phyloP scores from a whole-genome alignment of 1,140 invertebrate genomes.

The Heliconius hewitsoni region DNA sequence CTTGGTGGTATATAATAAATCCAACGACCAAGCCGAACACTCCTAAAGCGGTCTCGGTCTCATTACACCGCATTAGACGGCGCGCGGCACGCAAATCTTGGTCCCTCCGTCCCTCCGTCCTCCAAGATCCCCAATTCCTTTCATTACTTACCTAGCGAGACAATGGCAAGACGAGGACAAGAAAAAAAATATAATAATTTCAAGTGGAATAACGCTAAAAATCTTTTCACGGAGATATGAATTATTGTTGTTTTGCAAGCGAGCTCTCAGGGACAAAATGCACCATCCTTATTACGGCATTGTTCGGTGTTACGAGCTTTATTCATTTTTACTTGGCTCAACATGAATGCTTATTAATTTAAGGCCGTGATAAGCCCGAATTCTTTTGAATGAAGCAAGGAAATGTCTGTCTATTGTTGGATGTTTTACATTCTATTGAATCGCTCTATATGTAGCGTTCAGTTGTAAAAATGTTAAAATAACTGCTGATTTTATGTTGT shows the following conservation, averaged over 20 bases:
- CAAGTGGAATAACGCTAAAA: slow-evolving; percentile 81
- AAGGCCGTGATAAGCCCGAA: slow-evolving; percentile 79
- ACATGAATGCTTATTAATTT: slow-evolving; percentile 81
- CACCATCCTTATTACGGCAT: slow-evolving; percentile 78
- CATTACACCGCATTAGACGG: slow-evolving; percentile 75
- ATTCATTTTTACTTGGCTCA: slow-evolving; percentile 81
- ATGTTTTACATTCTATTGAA: slow-evolving; percentile 74
- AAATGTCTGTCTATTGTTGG: slow-evolving; percentile 76
- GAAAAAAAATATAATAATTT: slow-evolving; percentile 79
- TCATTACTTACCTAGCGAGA: slow-evolving; percentile 81
- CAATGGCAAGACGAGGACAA: slow-evolving; percentile 78
- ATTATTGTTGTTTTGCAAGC: slow-evolving; percentile 81
- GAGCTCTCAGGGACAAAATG: slow-evolving; percentile 78
- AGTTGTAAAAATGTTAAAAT: slow-evolving; percentile 27
- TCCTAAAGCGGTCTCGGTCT: slow-evolving; percentile 76
- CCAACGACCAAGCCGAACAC: slow-evolving; percentile 58
- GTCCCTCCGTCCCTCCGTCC: slow-evolving; percentile 55
- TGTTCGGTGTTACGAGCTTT: slow-evolving; percentile 78
- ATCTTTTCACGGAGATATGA: slow-evolving; percentile 80
- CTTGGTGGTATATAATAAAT: slow-evolving; percentile 73
- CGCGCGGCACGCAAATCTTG: slow-evolving; percentile 75
- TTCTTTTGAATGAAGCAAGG: slow-evolving; percentile 77
- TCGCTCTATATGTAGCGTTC: slow-evolving; percentile 39
- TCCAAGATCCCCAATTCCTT: slow-evolving; percentile 76
- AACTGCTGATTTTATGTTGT: slow-evolving; percentile 14